Percentiles rank a stretch among this genome's conserved stretches.
Conservation (phyloP, 2,113 vertebrate species). For the Upupa epops region DNA sequence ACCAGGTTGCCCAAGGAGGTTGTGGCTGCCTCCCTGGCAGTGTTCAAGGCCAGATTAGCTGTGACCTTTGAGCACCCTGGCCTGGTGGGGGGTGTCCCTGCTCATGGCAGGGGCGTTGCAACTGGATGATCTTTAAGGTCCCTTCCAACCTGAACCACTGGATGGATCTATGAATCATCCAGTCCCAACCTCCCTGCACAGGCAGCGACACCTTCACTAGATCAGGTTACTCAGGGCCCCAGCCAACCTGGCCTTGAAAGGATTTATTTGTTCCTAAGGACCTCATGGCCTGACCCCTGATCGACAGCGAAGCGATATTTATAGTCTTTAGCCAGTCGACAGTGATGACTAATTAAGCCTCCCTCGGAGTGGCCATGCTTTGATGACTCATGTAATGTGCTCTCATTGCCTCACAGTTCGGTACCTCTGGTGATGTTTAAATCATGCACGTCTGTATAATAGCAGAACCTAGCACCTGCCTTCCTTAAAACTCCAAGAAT, state of each 20-base stretch:
- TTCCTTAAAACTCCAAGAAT: not conserved
- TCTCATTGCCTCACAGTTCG: not conserved
- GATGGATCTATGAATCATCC: too few relatives aligned
- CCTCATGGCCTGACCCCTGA: not conserved
- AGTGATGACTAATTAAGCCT: conserved; percentile 19
- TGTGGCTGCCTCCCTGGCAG: too few relatives aligned
- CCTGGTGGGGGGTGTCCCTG: too few relatives aligned
- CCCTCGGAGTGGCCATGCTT: not conserved
- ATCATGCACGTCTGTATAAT: not conserved
- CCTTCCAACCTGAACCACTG: too few relatives aligned
- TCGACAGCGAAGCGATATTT: conserved; percentile 10
- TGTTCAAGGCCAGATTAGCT: too few relatives aligned
- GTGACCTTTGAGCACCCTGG: too few relatives aligned
- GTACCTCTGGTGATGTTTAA: not conserved
- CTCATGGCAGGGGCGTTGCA: too few relatives aligned
- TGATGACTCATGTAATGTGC: conserved; percentile 2
- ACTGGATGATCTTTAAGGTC: too few relatives aligned
- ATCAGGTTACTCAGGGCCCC: too few relatives aligned
- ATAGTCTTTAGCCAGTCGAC: conserved; percentile 21
- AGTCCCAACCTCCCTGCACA: too few relatives aligned
- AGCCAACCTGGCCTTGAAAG: not conserved
- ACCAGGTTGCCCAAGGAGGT: too few relatives aligned
- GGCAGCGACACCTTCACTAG: too few relatives aligned
- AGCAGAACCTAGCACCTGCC: not conserved
- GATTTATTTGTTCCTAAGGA: conserved; percentile 1